Percentiles rank a stretch among this genome's conserved stretches.
Conservation (phyloP, 2,113 vertebrate genomes). For the Tragelaphus scriptus region DNA sequence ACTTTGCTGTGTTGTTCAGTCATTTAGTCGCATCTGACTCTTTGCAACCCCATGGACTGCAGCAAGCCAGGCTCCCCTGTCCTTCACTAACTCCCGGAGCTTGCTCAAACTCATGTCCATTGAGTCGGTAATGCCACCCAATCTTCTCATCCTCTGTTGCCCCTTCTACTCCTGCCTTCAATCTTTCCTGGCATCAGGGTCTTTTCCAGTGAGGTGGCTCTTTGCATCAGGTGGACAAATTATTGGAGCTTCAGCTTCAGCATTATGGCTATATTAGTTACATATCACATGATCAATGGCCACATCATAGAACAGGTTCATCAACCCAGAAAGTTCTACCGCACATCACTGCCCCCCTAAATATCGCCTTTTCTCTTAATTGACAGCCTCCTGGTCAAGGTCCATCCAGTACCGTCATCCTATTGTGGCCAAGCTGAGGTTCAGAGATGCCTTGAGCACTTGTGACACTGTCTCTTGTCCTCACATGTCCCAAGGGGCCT, state of each 20-base stretch:
- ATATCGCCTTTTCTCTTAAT: too few relatives aligned
- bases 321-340: too few relatives aligned
- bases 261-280: not conserved
- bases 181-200: not conserved
- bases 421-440: not conserved
- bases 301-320: not conserved
- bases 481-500: not conserved
- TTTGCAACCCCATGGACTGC: not conserved
- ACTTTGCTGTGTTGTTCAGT: not conserved
- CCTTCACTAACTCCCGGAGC: not conserved
- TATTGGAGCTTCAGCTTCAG: not conserved
- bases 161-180: not conserved
- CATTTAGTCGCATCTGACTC: not conserved
- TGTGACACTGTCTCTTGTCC: not conserved
- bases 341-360: not conserved
- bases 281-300: not conserved
- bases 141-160: not conserved
- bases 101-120: not conserved
- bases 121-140: not conserved
- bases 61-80: not conserved
- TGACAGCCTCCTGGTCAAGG: rapidly evolving
- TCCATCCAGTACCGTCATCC: rapidly evolving
- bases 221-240: not conserved
- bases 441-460: not conserved
- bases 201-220: not conserved